These are phyloP conservation scores for Crossaster papposus DNA, from an alignment of 53 echinoderm and acorn worm genomes.

Conservation along the genomic window DNA sequence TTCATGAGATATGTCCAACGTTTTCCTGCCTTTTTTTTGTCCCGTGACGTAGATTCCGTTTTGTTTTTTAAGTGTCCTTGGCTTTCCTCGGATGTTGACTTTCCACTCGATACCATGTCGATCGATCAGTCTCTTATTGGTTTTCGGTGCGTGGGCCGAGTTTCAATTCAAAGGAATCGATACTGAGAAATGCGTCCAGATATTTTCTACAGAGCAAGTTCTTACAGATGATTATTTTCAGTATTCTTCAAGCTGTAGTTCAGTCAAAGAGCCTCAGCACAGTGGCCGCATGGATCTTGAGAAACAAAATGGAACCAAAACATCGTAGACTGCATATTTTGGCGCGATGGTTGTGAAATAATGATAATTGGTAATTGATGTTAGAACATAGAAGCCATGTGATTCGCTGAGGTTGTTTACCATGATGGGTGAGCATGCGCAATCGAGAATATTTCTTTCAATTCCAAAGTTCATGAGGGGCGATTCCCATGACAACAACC, in stretches of 20 bases:
- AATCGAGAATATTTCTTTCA: too few relatives aligned
- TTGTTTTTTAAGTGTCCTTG: conserved; percentile 8
- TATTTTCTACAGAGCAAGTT: background rate
- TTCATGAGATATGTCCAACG: background rate
- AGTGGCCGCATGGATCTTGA: too few relatives aligned
- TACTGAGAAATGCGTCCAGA: background rate
- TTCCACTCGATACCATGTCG: conserved; percentile 57
- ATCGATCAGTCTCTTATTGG: conserved; percentile 39
- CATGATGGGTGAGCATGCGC: too few relatives aligned
- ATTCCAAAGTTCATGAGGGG: too few relatives aligned
- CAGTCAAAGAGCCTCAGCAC: background rate
- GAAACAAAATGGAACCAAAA: too few relatives aligned
- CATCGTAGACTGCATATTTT: too few relatives aligned
- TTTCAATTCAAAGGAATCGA: conserved; percentile 48
- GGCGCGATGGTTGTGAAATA: too few relatives aligned
- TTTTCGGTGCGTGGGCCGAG: conserved; percentile 49
- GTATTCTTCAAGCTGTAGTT: background rate
- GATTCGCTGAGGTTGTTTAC: too few relatives aligned
- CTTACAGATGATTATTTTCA: background rate
- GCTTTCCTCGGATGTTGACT: conserved; percentile 44
- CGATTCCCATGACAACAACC: too few relatives aligned
- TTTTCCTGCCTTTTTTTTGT: background rate
- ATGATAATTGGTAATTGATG: too few relatives aligned
- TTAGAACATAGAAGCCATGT: too few relatives aligned
- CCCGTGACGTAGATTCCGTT: conserved; percentile 1